Percentiles rank a stretch among this genome's conserved stretches.
Conservation (phyloP, 2,888 invertebrate genomes). For the Hoplodrina ambigua region DNA sequence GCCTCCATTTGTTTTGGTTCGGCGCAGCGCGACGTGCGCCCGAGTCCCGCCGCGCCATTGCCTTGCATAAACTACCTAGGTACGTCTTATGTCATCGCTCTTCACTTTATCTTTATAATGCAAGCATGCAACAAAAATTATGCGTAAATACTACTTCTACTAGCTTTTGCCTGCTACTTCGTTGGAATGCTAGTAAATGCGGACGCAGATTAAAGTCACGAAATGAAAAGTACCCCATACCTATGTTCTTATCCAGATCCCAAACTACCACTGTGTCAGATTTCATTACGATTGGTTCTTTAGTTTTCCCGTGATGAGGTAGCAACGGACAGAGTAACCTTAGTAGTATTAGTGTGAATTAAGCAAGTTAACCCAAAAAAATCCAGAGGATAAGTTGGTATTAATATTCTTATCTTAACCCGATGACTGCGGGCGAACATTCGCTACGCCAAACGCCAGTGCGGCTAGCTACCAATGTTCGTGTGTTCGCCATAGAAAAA, state of each 20-base stretch:
- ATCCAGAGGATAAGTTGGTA: too few species aligned
- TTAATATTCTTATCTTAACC: too few species aligned
- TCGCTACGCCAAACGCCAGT: too few species aligned
- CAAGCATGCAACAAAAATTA: conserved; percentile 32
- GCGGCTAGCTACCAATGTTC: too few species aligned
- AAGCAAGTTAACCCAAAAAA: too few species aligned
- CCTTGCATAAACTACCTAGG: conserved; percentile 53
- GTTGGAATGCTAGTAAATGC: neutral
- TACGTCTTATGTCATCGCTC: conserved; percentile 68
- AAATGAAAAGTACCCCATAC: neutral
- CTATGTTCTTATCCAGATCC: too few species aligned
- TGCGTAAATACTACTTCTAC: too few species aligned
- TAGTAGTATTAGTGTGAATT: neutral
- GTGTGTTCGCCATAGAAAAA: too few species aligned
- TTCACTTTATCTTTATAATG: conserved; percentile 58
- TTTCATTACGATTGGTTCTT: too few species aligned
- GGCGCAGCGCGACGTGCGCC: conserved; percentile 69
- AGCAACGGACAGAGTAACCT: neutral
- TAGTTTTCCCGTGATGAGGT: neutral
- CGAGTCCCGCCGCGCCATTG: conserved; percentile 58
- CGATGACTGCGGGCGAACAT: too few species aligned
- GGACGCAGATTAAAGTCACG: neutral
- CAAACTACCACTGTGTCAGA: too few species aligned
- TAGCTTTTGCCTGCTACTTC: neutral
- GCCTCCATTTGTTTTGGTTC: conserved; percentile 88